Base-by-base conservation (phyloP, 53 echinoderm and acorn worm species). In the Antedon mediterranea region DNA sequence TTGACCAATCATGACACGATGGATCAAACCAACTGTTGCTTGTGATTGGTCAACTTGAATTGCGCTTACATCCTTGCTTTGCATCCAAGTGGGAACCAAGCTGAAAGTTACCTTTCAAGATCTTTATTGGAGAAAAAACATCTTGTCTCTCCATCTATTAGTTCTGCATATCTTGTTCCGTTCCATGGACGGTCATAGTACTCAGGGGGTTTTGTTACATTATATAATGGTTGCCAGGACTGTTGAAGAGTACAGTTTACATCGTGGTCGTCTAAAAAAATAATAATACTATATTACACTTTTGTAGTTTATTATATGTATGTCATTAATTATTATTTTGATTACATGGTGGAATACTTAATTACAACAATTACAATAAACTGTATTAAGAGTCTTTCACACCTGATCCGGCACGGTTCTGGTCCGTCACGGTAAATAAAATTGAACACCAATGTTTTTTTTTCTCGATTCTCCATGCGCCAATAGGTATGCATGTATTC, bases 201-300 rank as follows among this genome's bases (percentile, higher is more conserved):
- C 23, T 57, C 57, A 6, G 57, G 57, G 2, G 57, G 57, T 57
- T 57, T 57, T 13, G 57, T 57, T 18, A 1, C 57, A 57, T 57
- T 57, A 7, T 7, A 41, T 18, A 26, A 23, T 57, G 9, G 9
- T 57, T 9, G 23, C 31, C 74, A 73, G 20, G 74, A 71, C 75
- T 91, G 91, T 20, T n/a, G 32, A 27, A 89, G 43, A 30, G 83
- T 81, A 32, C 91, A 91, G 34, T 89, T 81, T 43, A 86, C 80
- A 28, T 79, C 78, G 74, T 85, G 83, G 31, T 79, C 33, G 30
- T 27, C 91, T 91, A 29, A 0, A 28, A 33, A 30, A 77, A 30
- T 29, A 32, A 33, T 32, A 30, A 32, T 26, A 31, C 9, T 31
- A 23, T 20, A 74, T 29, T 20, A 34, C 13, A 14, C n/a, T 30